phyloP scores from a whole-genome alignment of 2,888 invertebrate species.

The Diloba caeruleocephala region DNA sequence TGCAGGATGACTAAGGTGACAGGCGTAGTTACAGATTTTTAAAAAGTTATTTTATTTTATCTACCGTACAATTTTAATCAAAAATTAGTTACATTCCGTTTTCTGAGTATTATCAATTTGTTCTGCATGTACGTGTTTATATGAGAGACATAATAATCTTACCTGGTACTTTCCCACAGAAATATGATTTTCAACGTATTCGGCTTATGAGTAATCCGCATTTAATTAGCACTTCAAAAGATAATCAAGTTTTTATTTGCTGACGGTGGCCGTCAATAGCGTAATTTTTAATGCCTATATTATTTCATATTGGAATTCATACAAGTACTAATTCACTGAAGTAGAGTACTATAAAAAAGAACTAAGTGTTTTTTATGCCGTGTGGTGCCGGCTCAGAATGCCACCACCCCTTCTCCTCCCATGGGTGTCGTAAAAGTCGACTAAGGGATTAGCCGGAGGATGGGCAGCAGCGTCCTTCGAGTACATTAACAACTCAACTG shows the following conservation, averaged over 20 bases:
- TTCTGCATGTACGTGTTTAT: not conserved
- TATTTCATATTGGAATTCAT: conserved; percentile 5
- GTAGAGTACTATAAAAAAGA: too few species aligned
- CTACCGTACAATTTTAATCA: too few species aligned
- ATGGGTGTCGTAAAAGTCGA: too few species aligned
- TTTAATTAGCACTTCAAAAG: conserved; percentile 42
- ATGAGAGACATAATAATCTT: not conserved
- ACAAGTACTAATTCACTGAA: not conserved
- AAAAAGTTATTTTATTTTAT: too few species aligned
- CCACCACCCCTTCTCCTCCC: too few species aligned
- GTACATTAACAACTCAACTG: too few species aligned
- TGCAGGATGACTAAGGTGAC: too few species aligned
- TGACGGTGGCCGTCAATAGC: conserved; percentile 9
- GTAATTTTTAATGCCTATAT: conserved; percentile 15
- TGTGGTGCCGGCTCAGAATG: too few species aligned
- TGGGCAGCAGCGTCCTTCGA: too few species aligned
- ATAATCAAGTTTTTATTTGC: conserved; percentile 7
- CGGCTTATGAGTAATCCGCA: conserved; percentile 12
- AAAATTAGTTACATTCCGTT: conserved; percentile 3
- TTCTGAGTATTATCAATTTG: conserved; percentile 4
- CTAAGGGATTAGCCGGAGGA: too few species aligned
- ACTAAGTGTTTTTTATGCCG: too few species aligned
- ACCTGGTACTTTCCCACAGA: not conserved
- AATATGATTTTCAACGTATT: conserved; percentile 12
- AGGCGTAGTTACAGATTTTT: too few species aligned